Conservation (phyloP, 2,113 vertebrate species). For the Cyprinodon tularosa region DNA sequence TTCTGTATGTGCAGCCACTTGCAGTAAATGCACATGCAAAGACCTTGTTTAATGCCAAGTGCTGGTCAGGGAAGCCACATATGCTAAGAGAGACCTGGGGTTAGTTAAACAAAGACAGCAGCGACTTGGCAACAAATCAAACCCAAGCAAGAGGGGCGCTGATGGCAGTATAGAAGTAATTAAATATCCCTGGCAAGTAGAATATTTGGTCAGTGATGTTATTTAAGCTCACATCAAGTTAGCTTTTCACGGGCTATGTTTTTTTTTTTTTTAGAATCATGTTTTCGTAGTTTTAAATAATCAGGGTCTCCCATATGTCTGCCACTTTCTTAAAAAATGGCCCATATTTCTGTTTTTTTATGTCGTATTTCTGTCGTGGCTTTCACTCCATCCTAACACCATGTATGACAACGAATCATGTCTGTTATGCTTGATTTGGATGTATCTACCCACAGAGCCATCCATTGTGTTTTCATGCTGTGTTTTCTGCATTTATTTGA, state of each 20-base stretch:
- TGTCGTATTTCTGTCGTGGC: neutral
- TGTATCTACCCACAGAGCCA: no score
- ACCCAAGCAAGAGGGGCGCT: constrained; percentile 51
- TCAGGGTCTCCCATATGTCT: neutral
- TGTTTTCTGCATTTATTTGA: no score
- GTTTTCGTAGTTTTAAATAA: neutral
- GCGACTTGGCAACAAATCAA: constrained; percentile 69
- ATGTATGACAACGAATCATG: no score
- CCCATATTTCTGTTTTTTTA: neutral
- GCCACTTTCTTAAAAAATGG: no score
- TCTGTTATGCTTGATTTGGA: no score
- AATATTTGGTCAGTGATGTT: constrained; percentile 34
- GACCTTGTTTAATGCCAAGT: constrained; percentile 46
- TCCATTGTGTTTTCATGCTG: no score
- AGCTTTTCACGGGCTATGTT: neutral
- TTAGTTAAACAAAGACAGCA: constrained; percentile 65
- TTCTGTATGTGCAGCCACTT: constrained; percentile 15
- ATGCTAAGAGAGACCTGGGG: constrained; percentile 56
- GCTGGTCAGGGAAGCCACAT: constrained; percentile 49
- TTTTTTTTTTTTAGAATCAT: neutral
- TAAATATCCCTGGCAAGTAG: constrained; percentile 61
- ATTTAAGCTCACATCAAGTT: neutral
- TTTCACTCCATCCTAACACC: neutral
- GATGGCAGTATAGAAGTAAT: constrained; percentile 60
- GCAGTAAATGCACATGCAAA: constrained; percentile 27